Conservation (phyloP, 2,113 vertebrate species). For the Trematomus loennbergii region DNA sequence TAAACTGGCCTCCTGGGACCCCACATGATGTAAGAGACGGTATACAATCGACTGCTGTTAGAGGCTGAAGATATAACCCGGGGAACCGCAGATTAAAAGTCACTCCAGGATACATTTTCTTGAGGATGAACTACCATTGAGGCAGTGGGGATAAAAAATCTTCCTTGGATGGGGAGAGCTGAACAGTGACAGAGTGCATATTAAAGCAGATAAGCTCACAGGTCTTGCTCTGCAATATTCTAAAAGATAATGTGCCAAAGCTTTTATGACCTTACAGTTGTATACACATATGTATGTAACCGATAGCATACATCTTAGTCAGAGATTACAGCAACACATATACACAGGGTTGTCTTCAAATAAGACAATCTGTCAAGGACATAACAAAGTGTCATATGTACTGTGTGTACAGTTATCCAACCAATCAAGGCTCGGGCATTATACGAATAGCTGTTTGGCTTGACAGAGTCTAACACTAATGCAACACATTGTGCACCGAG, state of each 20-base stretch:
- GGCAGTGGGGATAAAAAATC: constrained; percentile 34
- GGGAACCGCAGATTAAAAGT: constrained; percentile 40
- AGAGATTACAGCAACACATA: not conserved
- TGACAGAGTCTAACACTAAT: constrained; percentile 24
- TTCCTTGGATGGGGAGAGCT: constrained; percentile 16
- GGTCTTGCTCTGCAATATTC: constrained; percentile 16
- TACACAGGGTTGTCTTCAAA: not conserved
- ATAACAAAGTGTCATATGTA: constrained; percentile 25
- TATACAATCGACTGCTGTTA: constrained; percentile 19
- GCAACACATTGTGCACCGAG: constrained; percentile 33
- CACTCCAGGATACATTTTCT: constrained; percentile 40
- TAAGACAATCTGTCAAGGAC: constrained; percentile 16
- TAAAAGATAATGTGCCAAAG: constrained; percentile 4
- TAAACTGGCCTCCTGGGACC: constrained; percentile 48
- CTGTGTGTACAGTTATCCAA: constrained; percentile 13
- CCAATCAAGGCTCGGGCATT: not conserved
- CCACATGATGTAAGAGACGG: constrained; percentile 8
- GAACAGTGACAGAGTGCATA: constrained; percentile 31
- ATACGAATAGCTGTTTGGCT: constrained; percentile 25
- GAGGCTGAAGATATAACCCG: constrained; percentile 36
- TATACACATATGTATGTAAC: constrained; percentile 1
- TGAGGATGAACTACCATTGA: constrained; percentile 18
- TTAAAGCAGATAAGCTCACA: constrained; percentile 40
- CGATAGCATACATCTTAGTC: constrained; percentile 20
- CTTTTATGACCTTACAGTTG: constrained; percentile 21